These are phyloP conservation scores for Hybognathus amarus DNA, from an alignment of 2,797 vertebrate genomes.

Conservation along the genomic window DNA sequence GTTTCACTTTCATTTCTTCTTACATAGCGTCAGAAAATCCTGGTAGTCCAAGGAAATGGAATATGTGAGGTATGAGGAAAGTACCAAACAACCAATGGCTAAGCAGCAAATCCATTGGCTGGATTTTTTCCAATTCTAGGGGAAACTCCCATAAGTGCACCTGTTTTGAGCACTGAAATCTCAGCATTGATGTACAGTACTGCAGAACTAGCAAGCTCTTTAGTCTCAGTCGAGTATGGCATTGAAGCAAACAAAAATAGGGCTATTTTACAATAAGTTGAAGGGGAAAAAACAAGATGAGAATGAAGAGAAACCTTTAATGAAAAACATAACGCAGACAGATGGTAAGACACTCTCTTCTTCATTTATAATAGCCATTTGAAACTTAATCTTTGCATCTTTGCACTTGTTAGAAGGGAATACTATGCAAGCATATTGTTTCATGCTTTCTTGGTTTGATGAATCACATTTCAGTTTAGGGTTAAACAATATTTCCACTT, in stretches of 20 bases:
- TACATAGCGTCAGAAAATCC: fast-evolving
- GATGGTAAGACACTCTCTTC: background rate
- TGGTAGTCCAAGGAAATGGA: background rate
- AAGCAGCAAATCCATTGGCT: background rate
- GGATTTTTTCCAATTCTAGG: too few species aligned
- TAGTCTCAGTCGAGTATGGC: background rate
- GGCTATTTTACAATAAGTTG: background rate
- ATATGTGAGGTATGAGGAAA: background rate
- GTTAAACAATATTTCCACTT: background rate
- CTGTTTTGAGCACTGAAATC: background rate
- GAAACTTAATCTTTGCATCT: background rate
- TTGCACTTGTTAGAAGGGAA: background rate
- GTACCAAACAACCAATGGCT: background rate
- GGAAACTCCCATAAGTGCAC: background rate
- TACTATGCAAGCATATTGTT: background rate
- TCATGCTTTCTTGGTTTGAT: background rate
- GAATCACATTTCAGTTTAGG: background rate
- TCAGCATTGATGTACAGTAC: background rate
- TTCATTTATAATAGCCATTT: background rate
- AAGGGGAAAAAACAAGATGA: background rate
- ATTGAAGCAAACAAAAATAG: background rate
- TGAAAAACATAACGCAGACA: background rate
- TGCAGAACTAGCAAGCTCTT: too few species aligned
- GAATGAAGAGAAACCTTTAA: background rate
- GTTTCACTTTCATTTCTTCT: background rate